Evolutionary conservation across 2,113 vertebrate genomes (phyloP), one percentile per base, ranked within the genome.

Genomic region (Mola mola): DNA sequence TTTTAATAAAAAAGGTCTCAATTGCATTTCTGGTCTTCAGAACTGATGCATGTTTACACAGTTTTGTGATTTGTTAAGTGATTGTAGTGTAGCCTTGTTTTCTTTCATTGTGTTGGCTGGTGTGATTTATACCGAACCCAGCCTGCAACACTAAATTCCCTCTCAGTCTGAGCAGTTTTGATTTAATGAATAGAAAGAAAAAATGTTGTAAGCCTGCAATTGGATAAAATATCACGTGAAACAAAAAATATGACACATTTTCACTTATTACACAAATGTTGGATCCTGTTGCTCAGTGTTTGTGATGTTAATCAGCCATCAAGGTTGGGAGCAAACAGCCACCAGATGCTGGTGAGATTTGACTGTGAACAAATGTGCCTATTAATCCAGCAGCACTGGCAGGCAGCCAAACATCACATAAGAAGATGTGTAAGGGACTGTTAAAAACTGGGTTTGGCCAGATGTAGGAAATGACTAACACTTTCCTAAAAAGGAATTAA

Each of bases 321-420:
- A 40, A 52, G 29, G 38, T 52, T 51, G 55, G 56, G 50, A 55
- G 51, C 48, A 13, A 69, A 66, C 56, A 49, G 48, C 65, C 40
- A 47, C 43, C 74, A 83, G 66, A 83, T 78, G 73, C 53, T 51
- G 48, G 40, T 42, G 53, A 62, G 50, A 77, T 66, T 61, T 43
- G 50, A 31, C 66, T 66, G 72, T 82, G 68, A 72, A 75, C 74
- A 43, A 56, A 29, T 46, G 58, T 60, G 63, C 51, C 55, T 48
- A 36, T 13, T n/a, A n/a, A n/a, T n/a, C 48, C 49, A 7, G 43
- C 51, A 36, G 65, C 4, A 10, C 49, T 72, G 83, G 66, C 76
- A 29, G 21, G 31, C 12, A n/a, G 63, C 59, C 73, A 63, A 26
- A 17, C 31, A 28, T 44, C 21, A 58, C 58, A 20, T 13, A 12